Conservation (phyloP, 2,797 vertebrate species). For the Orestias chungarensis region DNA sequence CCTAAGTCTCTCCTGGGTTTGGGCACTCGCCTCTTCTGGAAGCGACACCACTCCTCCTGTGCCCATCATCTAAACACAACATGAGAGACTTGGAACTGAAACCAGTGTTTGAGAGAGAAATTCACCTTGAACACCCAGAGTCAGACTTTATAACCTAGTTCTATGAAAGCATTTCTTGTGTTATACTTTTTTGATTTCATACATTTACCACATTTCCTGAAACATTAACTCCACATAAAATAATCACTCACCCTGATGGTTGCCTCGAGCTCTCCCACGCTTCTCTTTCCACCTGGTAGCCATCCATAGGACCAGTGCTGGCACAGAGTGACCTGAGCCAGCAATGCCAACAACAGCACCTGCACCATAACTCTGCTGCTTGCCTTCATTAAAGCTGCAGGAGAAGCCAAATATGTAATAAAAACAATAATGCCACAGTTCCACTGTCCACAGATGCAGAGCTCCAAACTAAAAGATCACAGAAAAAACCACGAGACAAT, state of each 20-base stretch:
- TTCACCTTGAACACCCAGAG: not conserved
- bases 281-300: constrained; percentile 84
- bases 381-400: constrained; percentile 74
- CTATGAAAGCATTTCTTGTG: constrained; percentile 10
- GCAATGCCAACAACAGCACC: constrained; percentile 76
- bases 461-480: constrained; percentile 27
- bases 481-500: constrained; percentile 41
- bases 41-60: constrained; percentile 74
- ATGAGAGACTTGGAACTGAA: constrained; percentile 48
- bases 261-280: constrained; percentile 78
- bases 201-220: constrained; percentile 31
- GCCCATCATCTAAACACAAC: constrained; percentile 77
- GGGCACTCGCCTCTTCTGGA: constrained; percentile 74
- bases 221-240: constrained; percentile 24
- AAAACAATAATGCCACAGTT: constrained; percentile 50
- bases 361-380: constrained; percentile 71
- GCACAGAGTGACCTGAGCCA: constrained; percentile 75
- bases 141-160: constrained; percentile 6
- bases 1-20: constrained; percentile 73
- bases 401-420: constrained; percentile 53
- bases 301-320: constrained; percentile 86
- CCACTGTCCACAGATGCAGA: constrained; percentile 27
- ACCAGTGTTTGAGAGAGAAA: constrained; percentile 15
- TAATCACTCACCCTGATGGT: constrained; percentile 76
- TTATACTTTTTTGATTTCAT: constrained; percentile 28